These are phyloP conservation scores for Gymnocephalus cernua DNA, from an alignment of 2,113 vertebrate genomes.

Conservation along the genomic window DNA sequence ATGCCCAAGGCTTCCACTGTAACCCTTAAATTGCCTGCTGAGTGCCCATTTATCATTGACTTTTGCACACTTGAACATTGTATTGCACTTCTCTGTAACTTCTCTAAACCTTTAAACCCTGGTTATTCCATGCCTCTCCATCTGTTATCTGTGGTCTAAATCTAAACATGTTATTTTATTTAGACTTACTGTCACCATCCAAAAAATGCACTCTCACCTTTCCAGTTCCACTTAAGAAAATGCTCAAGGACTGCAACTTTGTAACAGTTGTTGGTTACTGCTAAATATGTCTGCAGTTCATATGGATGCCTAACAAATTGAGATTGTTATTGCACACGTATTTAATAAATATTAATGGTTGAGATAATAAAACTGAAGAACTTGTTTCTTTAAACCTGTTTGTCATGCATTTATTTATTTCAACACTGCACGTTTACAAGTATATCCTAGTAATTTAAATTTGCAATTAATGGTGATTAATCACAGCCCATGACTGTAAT, in stretches of 20 bases:
- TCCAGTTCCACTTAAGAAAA: conserved; percentile 17
- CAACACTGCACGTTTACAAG: too few species aligned
- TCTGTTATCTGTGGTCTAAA: conserved; percentile 15
- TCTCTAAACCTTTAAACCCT: conserved; percentile 33
- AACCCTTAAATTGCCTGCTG: conserved; percentile 12
- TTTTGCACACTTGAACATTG: conserved; percentile 10
- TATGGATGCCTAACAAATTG: too few species aligned
- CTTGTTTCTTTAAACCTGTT: too few species aligned
- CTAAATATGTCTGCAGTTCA: too few species aligned
- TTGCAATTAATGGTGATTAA: too few species aligned
- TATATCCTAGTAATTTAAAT: too few species aligned
- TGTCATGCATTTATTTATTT: too few species aligned
- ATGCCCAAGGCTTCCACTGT: conserved; percentile 21
- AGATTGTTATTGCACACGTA: too few species aligned
- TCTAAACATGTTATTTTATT: conserved; percentile 32
- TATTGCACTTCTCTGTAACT: conserved; percentile 9
- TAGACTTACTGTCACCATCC: conserved; percentile 31
- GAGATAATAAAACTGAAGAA: too few species aligned
- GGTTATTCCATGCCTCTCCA: conserved; percentile 8
- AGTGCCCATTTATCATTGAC: conserved; percentile 31
- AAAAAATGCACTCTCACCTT: conserved; percentile 23
- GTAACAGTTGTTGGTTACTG: too few species aligned
- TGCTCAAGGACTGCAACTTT: conserved; percentile 1
- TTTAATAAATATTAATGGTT: too few species aligned
- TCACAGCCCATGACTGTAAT: too few species aligned